Evolutionary conservation across 2,113 vertebrate species (phyloP), one percentile per base, ranked within the genome.

Genomic region (Paradisaea rubra): DNA sequence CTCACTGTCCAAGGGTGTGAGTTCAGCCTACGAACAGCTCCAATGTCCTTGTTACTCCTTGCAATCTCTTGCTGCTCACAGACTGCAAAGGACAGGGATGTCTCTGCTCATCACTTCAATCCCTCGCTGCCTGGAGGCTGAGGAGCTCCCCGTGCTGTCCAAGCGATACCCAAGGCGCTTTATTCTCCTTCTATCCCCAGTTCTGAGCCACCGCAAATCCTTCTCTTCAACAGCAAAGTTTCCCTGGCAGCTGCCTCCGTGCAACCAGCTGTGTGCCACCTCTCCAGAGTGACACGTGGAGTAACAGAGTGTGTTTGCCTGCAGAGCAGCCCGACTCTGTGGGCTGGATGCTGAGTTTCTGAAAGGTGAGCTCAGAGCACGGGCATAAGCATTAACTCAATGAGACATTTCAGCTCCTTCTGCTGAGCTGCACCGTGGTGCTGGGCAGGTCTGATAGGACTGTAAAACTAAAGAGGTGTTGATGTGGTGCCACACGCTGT

Each of bases 1-100:
- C 96, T 98, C 97, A 94, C 90, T 97, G 94, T 96, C 95, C 44
- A 3, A 91, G 88, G 85, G 60, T 84, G 64, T 42, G 90, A 94
- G 92, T 95, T 96, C 85, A 89, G 90, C 91, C 64, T 68, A 65
- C 1, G 19, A 96, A 57, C 91, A 83, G 82, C 91, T 77, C 83
- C 21, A 1, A 11, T 25, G 84, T 96, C 94, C 95, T 95, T 97
- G 90, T 83, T 97, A 88, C 94, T 97, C 93, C 91, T 20, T 63
- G 39, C 90, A 65, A 94, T 91, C 11, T 63, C 86, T 95, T 65
- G 39, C 54, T 45, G 74, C 66, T 95, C 82, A 5, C 27, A 17
- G 80, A 60, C 91, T 84, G 71, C 89, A 68, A 60, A 92, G 81
- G 5, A 22, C 25, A 15, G 42, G 15, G 66, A 47, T 16, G 24